These are phyloP conservation scores for Salarias fasciatus DNA, from an alignment of 2,797 vertebrate species.

Conservation along the genomic window DNA sequence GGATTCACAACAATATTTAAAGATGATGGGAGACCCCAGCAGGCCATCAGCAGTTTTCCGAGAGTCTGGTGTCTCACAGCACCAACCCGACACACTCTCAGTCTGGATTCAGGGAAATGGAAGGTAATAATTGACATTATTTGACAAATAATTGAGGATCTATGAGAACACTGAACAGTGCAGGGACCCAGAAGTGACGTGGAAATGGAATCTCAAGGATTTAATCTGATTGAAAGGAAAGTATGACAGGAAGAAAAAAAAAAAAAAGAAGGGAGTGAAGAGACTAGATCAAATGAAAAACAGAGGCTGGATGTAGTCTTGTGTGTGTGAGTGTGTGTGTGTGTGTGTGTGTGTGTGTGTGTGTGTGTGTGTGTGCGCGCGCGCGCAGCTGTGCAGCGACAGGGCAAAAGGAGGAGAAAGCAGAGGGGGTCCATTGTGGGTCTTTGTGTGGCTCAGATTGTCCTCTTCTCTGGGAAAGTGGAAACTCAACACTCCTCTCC, in stretches of 20 bases:
- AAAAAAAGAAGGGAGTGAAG: conserved; percentile 14
- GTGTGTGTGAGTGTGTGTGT: conserved; percentile 20
- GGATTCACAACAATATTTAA: conserved; percentile 13
- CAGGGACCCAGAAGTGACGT: not conserved
- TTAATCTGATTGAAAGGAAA: conserved; percentile 7
- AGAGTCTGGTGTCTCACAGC: conserved; percentile 9
- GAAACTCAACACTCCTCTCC: conserved; percentile 84
- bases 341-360: conserved; percentile 24
- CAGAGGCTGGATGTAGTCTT: conserved; percentile 16
- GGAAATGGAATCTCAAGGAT: not conserved
- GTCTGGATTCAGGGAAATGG: conserved; percentile 1
- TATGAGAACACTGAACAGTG: not conserved
- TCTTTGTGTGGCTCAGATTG: conserved; percentile 82
- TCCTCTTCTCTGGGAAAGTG: conserved; percentile 85
- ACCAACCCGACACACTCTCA: not conserved
- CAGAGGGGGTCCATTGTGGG: conserved; percentile 79
- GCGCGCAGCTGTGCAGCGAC: conserved; percentile 63
- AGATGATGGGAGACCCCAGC: conserved; percentile 10
- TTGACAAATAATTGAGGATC: not conserved
- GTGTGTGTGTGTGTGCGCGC: conserved; percentile 12
- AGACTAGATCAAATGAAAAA: conserved; percentile 28
- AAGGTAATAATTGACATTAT: not conserved
- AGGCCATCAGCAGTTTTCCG: conserved; percentile 8
- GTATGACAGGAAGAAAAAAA: conserved; percentile 7
- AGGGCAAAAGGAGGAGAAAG: conserved; percentile 75